Percentiles rank a stretch among this genome's conserved stretches.
These are phyloP conservation scores for Scatophagus argus DNA, from an alignment of 2,113 vertebrate genomes.

Conservation along the genomic window DNA sequence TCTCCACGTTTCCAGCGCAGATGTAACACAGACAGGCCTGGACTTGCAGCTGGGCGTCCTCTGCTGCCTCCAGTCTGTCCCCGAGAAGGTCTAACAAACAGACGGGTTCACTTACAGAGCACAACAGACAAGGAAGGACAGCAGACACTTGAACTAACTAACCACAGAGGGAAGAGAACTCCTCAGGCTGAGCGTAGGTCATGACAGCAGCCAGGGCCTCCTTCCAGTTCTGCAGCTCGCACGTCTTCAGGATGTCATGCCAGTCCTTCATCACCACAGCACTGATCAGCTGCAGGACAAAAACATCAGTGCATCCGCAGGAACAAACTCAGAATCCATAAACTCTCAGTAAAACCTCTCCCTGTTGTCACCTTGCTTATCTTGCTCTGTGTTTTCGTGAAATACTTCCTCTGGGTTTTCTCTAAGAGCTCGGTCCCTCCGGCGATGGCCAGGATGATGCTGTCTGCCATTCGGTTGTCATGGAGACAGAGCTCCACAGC, in stretches of 20 bases:
- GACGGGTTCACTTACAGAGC: neutral
- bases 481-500: constrained; percentile 96
- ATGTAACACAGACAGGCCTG: constrained; percentile 97
- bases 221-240: constrained; percentile 95
- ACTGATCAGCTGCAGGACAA: constrained; percentile 89
- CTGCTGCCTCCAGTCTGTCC: constrained; percentile 88
- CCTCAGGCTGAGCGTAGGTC: constrained; percentile 93
- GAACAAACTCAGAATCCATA: neutral
- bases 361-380: constrained; percentile 89
- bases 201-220: constrained; percentile 95
- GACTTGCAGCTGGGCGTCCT: constrained; percentile 85
- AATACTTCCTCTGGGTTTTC: constrained; percentile 94
- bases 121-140: neutral
- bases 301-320: neutral
- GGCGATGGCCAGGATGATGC: constrained; percentile 95
- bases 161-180: constrained; percentile 95
- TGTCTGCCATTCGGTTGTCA: constrained; percentile 96
- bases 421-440: constrained; percentile 92
- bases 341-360: rapidly evolving
- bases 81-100: constrained; percentile 89
- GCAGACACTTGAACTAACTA: constrained; percentile 56
- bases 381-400: constrained; percentile 91
- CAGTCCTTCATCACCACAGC: constrained; percentile 96
- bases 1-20: constrained; percentile 95
- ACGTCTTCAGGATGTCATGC: constrained; percentile 93